These are phyloP conservation scores for Heliconius hermathena DNA, from an alignment of 1,140 invertebrate genomes.

Conservation along the genomic window DNA sequence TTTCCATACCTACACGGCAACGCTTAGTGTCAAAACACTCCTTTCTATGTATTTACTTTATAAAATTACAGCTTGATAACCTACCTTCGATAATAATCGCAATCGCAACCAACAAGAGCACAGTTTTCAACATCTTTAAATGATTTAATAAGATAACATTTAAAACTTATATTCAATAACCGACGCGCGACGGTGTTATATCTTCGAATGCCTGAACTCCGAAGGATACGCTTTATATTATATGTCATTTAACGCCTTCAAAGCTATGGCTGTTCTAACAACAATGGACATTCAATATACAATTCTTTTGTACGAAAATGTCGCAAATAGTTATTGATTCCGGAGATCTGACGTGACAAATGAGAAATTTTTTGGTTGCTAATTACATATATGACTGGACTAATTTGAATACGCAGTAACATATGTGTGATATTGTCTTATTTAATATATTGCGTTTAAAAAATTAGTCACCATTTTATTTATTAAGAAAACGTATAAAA, in stretches of 20 bases:
- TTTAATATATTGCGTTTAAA: too few species aligned
- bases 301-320: conserved; percentile 30
- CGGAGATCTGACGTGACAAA: conserved; percentile 7
- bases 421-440: too few species aligned
- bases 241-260: conserved; percentile 9
- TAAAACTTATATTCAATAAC: background rate
- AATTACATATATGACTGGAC: background rate
- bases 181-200: background rate
- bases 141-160: conserved; percentile 22
- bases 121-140: conserved; percentile 43
- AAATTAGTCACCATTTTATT: too few species aligned
- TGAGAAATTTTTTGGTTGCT: background rate
- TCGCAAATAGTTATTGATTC: conserved; percentile 20
- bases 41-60: background rate
- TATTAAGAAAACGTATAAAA: too few species aligned
- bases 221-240: conserved; percentile 29
- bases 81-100: conserved; percentile 47
- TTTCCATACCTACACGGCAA: too few species aligned
- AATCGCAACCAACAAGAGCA: conserved; percentile 33
- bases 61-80: background rate
- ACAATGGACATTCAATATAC: conserved; percentile 21
- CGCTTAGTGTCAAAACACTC: background rate
- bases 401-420: background rate
- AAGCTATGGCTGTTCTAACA: conserved; percentile 17
- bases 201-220: conserved; percentile 16